Evolutionary conservation across 2,113 vertebrate species (phyloP).

Genomic region (Oostethus manadensis): DNA sequence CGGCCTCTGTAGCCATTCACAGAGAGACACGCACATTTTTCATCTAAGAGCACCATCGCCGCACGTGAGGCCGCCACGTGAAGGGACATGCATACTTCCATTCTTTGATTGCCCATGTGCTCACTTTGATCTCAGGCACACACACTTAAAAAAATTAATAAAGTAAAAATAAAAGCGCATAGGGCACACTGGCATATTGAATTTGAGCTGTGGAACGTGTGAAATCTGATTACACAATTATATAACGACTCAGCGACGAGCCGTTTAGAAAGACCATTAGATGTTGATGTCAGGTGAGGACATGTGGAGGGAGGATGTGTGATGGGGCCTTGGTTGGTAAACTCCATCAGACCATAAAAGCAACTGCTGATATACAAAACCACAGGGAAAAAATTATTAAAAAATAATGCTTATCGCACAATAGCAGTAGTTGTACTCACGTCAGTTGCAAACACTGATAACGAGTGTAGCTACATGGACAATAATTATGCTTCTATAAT

Average conservation of each 20-base stretch:
- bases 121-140: constrained; percentile 6
- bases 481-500: no score
- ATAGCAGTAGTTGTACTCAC: no score
- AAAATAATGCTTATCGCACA: no score
- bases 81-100: constrained; percentile 23
- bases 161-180: constrained; percentile 8
- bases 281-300: constrained; percentile 27
- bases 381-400: no score
- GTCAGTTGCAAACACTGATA: no score
- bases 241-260: constrained; percentile 54
- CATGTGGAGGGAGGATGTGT: constrained; percentile 23
- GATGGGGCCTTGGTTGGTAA: constrained; percentile 7
- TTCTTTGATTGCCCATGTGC: constrained; percentile 5
- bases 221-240: constrained; percentile 65
- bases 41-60: constrained; percentile 6
- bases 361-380: no score
- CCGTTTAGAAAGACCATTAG: constrained; percentile 52
- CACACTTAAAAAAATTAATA: constrained; percentile 3
- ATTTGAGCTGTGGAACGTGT: constrained; percentile 53
- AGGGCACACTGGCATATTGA: constrained; percentile 28
- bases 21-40: constrained; percentile 19
- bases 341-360: neutral
- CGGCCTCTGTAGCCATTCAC: constrained; percentile 16
- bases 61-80: constrained; percentile 12
- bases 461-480: no score